Percentiles rank a stretch among this genome's conserved stretches.
phyloP scores from a whole-genome alignment of 2,113 vertebrate species.

The Zapornia atra region DNA sequence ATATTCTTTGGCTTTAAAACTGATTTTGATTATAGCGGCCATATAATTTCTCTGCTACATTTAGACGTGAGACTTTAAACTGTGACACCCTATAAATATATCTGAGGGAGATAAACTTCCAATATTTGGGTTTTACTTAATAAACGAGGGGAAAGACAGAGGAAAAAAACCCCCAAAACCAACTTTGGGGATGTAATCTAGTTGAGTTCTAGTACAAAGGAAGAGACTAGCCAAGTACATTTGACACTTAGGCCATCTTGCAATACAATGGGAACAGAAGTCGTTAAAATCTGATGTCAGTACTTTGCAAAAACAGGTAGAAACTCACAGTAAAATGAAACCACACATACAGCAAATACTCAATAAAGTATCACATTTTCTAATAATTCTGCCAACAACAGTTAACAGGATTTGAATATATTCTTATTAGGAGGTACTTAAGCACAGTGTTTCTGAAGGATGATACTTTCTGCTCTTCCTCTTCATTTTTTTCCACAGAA shows the following conservation, averaged over 20 bases:
- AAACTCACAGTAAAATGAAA: neutral
- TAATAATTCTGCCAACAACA: neutral
- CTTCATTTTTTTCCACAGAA: neutral
- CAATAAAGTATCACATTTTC: neutral
- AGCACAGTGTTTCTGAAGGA: neutral
- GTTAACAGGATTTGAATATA: neutral
- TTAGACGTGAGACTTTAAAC: neutral
- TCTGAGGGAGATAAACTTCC: neutral
- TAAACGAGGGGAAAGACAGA: neutral
- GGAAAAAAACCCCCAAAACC: neutral
- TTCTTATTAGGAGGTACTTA: neutral
- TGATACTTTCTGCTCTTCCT: neutral
- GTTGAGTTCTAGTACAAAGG: neutral
- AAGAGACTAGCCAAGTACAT: neutral
- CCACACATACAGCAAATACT: neutral
- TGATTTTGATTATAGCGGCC: neutral
- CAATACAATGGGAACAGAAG: neutral
- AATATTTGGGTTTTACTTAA: neutral
- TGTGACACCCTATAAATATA: neutral
- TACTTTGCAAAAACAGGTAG: neutral
- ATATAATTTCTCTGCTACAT: neutral
- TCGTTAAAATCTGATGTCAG: neutral
- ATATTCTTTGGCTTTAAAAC: neutral
- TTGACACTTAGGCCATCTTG: neutral
- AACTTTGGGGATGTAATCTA: neutral